Percentiles rank a stretch among this genome's conserved stretches.
Conservation (phyloP, 2,797 vertebrate species). For the Crax fasciolata region DNA sequence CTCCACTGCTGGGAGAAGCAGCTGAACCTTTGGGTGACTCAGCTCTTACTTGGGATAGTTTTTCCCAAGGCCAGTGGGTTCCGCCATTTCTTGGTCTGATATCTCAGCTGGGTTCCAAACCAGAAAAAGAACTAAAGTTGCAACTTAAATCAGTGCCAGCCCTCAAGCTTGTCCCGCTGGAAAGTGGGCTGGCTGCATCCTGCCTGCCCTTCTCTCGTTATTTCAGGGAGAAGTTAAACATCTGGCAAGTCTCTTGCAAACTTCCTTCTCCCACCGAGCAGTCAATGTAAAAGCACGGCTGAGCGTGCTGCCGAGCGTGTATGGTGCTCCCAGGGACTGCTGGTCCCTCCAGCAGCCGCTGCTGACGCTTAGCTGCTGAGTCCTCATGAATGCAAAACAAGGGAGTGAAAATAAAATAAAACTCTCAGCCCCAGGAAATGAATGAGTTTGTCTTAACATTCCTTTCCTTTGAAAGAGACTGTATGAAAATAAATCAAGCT, state of each 20-base stretch:
- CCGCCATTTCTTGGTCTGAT: neutral
- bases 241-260: neutral
- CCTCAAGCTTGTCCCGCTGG: neutral
- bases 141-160: neutral
- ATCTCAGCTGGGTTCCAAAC: neutral
- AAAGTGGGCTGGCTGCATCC: neutral
- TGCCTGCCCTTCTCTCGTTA: neutral
- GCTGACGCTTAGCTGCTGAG: rapidly evolving
- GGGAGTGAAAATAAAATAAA: neutral
- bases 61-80: neutral
- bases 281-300: rapidly evolving
- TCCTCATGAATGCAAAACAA: neutral
- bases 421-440: neutral
- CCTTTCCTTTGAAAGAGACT: neutral
- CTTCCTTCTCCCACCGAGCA: neutral
- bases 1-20: neutral
- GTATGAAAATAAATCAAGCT: neutral
- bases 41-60: rapidly evolving
- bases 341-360: neutral
- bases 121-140: neutral
- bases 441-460: rapidly evolving
- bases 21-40: neutral
- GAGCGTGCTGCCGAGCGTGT: rapidly evolving
- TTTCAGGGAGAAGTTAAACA: neutral
- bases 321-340: neutral